These are phyloP conservation scores for Bucco capensis DNA, from an alignment of 2,113 vertebrate genomes.

Conservation along the genomic window DNA sequence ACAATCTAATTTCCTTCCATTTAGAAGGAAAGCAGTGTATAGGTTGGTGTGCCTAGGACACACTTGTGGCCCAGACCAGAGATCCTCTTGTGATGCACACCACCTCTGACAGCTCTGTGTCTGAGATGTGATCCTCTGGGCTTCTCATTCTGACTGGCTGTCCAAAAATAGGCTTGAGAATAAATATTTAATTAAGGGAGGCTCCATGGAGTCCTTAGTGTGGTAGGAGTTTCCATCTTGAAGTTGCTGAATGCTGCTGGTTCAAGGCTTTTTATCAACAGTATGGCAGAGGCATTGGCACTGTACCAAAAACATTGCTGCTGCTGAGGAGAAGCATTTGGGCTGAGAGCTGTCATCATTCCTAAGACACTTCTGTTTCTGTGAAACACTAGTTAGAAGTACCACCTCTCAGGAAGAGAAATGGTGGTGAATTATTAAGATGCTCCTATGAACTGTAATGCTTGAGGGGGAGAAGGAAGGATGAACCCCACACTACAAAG, in stretches of 20 bases:
- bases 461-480: neutral
- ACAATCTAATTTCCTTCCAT: neutral
- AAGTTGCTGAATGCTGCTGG: neutral
- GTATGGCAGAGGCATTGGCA: neutral
- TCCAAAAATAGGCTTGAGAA: neutral
- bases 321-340: neutral
- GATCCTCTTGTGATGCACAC: neutral
- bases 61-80: neutral
- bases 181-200: neutral
- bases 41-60: neutral
- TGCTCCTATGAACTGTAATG: neutral
- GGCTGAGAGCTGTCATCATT: neutral
- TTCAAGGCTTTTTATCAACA: neutral
- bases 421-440: neutral
- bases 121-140: neutral
- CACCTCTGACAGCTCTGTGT: neutral
- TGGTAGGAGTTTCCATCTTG: neutral
- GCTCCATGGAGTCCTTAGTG: neutral
- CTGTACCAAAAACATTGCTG: neutral
- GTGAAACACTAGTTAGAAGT: neutral
- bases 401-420: neutral
- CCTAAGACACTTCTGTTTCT: neutral
- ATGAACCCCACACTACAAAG: neutral
- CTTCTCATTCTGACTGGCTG: neutral
- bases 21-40: neutral